Percentiles rank a stretch among this genome's conserved stretches.
phyloP scores from a whole-genome alignment of 2,113 vertebrate species.

The Archocentrus centrarchus region DNA sequence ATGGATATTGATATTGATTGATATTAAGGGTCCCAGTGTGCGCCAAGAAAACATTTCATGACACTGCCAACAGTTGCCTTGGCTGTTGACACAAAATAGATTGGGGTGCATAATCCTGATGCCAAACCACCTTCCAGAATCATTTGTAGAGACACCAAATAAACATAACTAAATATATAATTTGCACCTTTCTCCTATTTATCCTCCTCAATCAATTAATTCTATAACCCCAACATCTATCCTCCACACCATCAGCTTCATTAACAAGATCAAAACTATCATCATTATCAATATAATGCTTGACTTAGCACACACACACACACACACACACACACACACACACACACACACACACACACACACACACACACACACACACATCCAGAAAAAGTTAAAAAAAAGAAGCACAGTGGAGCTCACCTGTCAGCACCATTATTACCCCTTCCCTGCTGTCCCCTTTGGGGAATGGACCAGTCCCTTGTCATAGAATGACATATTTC shows the following conservation, averaged over 20 bases:
- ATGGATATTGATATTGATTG: background rate
- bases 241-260: background rate
- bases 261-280: background rate
- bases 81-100: background rate
- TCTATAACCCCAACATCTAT: background rate
- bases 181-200: background rate
- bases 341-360: background rate
- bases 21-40: background rate
- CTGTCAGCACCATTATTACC: slow-evolving; percentile 69
- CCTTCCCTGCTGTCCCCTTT: slow-evolving; percentile 74
- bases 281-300: background rate
- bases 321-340: background rate
- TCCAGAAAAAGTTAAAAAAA: slow-evolving; percentile 17
- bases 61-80: background rate
- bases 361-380: slow-evolving; percentile 14
- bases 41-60: background rate
- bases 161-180: background rate
- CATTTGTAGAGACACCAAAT: background rate
- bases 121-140: background rate
- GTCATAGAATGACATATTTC: slow-evolving; percentile 73
- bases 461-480: slow-evolving; percentile 70
- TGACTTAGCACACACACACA: background rate
- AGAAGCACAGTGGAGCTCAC: slow-evolving; percentile 31
- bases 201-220: background rate
- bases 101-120: background rate